phyloP scores from a whole-genome alignment of 1,140 invertebrate genomes.

The Camponotus vicinus region DNA sequence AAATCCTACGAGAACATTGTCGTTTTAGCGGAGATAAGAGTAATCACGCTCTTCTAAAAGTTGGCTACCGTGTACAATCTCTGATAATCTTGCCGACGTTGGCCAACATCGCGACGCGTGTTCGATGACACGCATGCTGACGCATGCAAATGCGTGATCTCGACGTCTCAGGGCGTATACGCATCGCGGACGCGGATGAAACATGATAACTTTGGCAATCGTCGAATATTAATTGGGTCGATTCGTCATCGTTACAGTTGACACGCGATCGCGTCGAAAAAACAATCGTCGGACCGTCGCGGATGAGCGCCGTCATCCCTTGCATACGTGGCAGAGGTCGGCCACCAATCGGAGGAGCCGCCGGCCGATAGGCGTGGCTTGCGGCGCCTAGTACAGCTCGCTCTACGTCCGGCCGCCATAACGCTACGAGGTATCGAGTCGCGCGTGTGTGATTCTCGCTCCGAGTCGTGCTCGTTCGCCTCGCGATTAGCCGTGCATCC shows the following conservation, averaged over 20 bases:
- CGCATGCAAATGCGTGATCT: neutral
- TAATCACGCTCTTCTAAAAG: neutral
- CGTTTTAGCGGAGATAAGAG: neutral
- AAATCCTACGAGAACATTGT: neutral
- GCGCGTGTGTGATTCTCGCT: constrained; percentile 53
- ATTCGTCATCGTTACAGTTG: constrained; percentile 19
- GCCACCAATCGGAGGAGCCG: constrained; percentile 73
- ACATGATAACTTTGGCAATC: neutral
- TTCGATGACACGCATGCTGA: neutral
- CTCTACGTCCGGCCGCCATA: constrained; percentile 77
- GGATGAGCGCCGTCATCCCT: constrained; percentile 41
- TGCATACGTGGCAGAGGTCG: constrained; percentile 80
- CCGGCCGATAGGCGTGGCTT: constrained; percentile 80
- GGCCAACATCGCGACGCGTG: too few species aligned
- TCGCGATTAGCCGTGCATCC: constrained; percentile 32
- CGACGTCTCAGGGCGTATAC: neutral
- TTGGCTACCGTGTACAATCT: neutral
- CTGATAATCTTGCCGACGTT: neutral
- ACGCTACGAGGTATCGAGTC: constrained; percentile 70
- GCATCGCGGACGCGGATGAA: neutral
- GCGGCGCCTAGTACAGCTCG: constrained; percentile 65
- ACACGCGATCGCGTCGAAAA: neutral
- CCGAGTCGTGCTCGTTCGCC: constrained; percentile 52
- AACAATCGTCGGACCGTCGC: neutral
- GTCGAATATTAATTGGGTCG: neutral